Conservation (phyloP, 2,113 vertebrate genomes). For the Mobula hypostoma region DNA sequence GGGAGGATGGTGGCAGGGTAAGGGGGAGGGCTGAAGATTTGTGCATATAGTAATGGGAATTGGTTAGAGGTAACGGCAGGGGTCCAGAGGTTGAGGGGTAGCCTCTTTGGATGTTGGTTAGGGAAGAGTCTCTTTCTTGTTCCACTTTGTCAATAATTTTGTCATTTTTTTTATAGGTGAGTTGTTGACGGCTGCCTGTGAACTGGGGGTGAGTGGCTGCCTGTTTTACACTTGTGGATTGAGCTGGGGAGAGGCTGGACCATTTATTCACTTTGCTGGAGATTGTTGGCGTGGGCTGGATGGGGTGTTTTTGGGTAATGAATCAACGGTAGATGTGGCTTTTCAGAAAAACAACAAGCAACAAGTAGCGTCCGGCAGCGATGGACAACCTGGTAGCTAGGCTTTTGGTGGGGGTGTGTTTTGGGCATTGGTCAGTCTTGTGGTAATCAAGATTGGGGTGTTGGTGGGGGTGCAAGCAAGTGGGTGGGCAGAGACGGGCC, state of each 20-base stretch:
- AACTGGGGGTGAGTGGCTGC: slow-evolving; percentile 90
- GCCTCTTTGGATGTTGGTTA: background rate
- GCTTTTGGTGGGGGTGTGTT: background rate
- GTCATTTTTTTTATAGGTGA: slow-evolving; percentile 95
- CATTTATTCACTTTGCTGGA: too few species aligned
- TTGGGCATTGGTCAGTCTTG: too few species aligned
- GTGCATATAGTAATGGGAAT: background rate
- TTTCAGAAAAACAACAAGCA: too few species aligned
- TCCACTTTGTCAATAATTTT: background rate
- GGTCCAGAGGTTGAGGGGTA: background rate
- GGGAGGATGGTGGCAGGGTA: background rate
- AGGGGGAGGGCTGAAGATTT: background rate
- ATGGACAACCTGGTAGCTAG: background rate
- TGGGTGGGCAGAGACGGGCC: too few species aligned
- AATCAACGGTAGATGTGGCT: too few species aligned
- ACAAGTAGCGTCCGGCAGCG: too few species aligned
- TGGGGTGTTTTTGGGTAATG: too few species aligned
- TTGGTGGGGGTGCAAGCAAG: too few species aligned
- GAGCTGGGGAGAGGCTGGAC: background rate
- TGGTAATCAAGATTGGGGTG: too few species aligned
- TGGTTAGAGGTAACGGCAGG: background rate
- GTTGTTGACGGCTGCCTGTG: slow-evolving; percentile 98
- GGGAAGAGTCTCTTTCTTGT: background rate
- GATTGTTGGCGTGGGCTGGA: too few species aligned
- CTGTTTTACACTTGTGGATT: background rate